Percentiles rank a stretch among this genome's conserved stretches.
These are phyloP conservation scores for Oreocharis arfaki DNA, from an alignment of 2,113 vertebrate genomes.

Conservation along the genomic window DNA sequence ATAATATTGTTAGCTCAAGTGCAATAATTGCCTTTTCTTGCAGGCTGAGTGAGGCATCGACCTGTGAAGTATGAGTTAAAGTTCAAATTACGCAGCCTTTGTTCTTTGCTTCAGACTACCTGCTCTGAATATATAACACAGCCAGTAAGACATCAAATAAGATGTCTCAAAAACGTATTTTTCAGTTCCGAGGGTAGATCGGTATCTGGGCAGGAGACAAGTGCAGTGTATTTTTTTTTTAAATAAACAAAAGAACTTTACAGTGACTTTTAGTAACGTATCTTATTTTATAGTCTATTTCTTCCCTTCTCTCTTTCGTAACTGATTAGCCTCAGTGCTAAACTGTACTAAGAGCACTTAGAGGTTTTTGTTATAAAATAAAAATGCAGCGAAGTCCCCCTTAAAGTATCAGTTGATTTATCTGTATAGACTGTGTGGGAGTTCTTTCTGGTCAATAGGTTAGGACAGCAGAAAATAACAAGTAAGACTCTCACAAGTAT, in stretches of 20 bases:
- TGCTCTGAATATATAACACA: slow-evolving; percentile 67
- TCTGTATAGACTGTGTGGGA: not conserved
- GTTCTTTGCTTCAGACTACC: slow-evolving; percentile 57
- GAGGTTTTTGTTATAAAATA: not conserved
- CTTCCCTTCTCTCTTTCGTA: not conserved
- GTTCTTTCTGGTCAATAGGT: not conserved
- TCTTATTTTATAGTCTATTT: not conserved
- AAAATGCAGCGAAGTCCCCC: not conserved
- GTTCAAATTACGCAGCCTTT: slow-evolving; percentile 66
- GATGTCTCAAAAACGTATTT: not conserved
- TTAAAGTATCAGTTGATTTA: not conserved
- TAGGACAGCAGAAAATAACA: slow-evolving; percentile 43
- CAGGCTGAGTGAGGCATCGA: slow-evolving; percentile 49
- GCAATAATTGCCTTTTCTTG: slow-evolving; percentile 70
- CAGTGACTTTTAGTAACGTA: not conserved
- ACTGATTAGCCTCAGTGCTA: not conserved
- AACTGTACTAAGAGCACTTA: not conserved
- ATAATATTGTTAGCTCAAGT: slow-evolving; percentile 57
- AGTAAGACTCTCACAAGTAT: not conserved
- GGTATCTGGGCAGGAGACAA: not conserved
- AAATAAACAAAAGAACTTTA: not conserved
- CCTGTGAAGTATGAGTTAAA: slow-evolving; percentile 68
- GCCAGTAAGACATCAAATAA: not conserved
- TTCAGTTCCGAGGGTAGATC: not conserved
- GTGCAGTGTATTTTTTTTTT: not conserved